Percentiles rank a stretch among this genome's conserved stretches.
Evolutionary conservation across 37 sponge, comb jelly and placozoan species (phyloP).

Genomic region (Theonella swinhoei): DNA sequence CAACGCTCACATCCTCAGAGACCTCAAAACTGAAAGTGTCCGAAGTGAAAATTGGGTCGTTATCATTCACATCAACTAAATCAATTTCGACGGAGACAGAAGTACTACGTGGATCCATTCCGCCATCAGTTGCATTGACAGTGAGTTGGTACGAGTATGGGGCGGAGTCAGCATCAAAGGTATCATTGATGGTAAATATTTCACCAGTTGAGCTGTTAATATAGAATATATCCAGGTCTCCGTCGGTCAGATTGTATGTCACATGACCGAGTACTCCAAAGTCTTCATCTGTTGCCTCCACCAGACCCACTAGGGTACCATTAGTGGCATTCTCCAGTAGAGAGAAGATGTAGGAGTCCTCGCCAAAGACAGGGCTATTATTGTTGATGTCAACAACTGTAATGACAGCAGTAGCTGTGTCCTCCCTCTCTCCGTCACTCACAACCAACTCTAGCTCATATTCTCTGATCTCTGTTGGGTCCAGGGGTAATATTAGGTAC

Average conservation of each 20-base stretch:
- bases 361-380: conserved; percentile 52
- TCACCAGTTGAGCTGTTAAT: conserved; percentile 32
- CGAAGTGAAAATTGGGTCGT: conserved; percentile 51
- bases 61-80: conserved; percentile 78
- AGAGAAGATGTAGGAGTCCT: conserved; percentile 15
- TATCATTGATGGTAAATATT: conserved; percentile 19
- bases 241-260: background rate
- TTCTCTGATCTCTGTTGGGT: background rate
- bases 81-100: conserved; percentile 10
- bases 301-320: conserved; percentile 39
- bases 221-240: conserved; percentile 30
- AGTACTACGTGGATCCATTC: background rate
- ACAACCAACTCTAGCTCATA: conserved; percentile 43
- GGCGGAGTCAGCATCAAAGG: conserved; percentile 24
- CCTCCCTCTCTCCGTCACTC: conserved; percentile 42
- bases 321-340: conserved; percentile 45
- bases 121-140: conserved; percentile 28
- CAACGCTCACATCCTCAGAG: conserved; percentile 3
- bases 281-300: conserved; percentile 46
- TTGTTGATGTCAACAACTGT: conserved; percentile 55
- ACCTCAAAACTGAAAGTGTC: background rate
- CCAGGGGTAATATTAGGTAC: conserved; percentile 18
- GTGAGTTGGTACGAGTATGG: conserved; percentile 10
- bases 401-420: conserved; percentile 16
- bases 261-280: conserved; percentile 10